These are phyloP conservation scores for rabbit (Oryctolagus cuniculus) DNA, from an alignment of 2,113 vertebrate genomes.

Conservation along the genomic window DNA sequence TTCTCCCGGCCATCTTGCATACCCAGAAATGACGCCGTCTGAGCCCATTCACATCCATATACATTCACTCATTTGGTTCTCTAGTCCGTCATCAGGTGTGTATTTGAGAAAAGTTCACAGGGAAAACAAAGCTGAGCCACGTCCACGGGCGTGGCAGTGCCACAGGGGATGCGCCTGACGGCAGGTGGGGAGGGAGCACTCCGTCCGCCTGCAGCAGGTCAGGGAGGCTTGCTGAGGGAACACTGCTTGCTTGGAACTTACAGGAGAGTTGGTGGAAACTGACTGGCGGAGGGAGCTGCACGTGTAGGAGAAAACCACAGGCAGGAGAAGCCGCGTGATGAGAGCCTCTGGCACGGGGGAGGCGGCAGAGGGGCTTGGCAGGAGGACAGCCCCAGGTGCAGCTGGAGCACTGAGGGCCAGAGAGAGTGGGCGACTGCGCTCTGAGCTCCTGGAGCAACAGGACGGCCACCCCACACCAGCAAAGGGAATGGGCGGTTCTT, in stretches of 20 bases:
- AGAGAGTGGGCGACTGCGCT: not conserved
- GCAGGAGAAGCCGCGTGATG: not conserved
- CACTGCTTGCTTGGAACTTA: not conserved
- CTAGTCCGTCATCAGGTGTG: conserved; percentile 7
- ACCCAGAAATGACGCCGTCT: not conserved
- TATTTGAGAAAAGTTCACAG: conserved; percentile 23
- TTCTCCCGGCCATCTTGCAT: conserved; percentile 6
- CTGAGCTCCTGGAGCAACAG: not conserved
- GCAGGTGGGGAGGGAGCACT: not conserved
- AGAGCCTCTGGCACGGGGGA: not conserved
- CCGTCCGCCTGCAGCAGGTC: not conserved
- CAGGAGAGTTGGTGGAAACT: conserved; percentile 8
- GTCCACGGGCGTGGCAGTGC: not conserved
- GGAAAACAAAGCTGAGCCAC: not conserved
- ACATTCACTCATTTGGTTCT: not conserved
- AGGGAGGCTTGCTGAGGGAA: not conserved
- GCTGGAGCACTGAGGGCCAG: not conserved
- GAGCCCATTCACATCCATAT: not conserved
- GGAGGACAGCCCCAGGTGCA: not conserved
- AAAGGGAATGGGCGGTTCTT: not conserved
- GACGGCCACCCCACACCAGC: not conserved
- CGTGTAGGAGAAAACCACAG: not conserved
- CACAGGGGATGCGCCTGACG: not conserved
- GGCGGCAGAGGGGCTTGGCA: not conserved
- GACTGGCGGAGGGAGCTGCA: not conserved